Percentiles rank a stretch among this genome's conserved stretches.
phyloP scores from a whole-genome alignment of 2,113 vertebrate species.

The Fulmarus glacialis region DNA sequence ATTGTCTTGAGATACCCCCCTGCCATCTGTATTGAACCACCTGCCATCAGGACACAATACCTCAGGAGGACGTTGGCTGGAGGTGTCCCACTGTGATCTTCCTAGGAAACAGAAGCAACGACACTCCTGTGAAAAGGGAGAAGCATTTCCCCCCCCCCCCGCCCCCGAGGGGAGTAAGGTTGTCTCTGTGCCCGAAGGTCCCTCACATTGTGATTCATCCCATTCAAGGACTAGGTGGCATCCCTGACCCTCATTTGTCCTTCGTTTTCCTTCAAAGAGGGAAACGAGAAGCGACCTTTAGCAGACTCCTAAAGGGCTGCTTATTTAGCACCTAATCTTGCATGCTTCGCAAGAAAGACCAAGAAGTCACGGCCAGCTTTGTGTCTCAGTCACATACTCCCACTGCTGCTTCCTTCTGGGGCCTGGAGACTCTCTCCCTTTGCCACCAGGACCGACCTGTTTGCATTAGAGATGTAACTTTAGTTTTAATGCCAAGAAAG shows the following conservation, averaged over 20 bases:
- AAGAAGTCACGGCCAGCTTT: not conserved
- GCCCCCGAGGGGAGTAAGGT: not conserved
- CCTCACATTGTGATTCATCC: not conserved
- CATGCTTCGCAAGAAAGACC: not conserved
- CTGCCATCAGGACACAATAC: not conserved
- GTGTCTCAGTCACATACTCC: not conserved
- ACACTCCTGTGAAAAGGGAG: not conserved
- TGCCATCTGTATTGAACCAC: not conserved
- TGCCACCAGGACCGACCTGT: not conserved
- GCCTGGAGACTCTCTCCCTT: not conserved
- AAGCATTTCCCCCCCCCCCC: not conserved
- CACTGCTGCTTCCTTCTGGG: not conserved
- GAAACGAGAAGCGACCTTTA: not conserved
- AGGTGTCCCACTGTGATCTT: not conserved
- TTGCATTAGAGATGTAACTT: not conserved
- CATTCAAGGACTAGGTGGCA: not conserved
- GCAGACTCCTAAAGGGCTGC: not conserved
- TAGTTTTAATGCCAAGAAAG: not conserved
- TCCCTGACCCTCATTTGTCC: not conserved
- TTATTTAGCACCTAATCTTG: not conserved
- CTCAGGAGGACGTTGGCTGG: not conserved
- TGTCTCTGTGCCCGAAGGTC: not conserved
- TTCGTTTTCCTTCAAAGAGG: not conserved
- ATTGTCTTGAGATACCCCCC: not conserved
- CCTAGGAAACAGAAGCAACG: not conserved